These are phyloP conservation scores for Chymomyza costata DNA, from an alignment of 1,140 invertebrate species.

Conservation along the genomic window DNA sequence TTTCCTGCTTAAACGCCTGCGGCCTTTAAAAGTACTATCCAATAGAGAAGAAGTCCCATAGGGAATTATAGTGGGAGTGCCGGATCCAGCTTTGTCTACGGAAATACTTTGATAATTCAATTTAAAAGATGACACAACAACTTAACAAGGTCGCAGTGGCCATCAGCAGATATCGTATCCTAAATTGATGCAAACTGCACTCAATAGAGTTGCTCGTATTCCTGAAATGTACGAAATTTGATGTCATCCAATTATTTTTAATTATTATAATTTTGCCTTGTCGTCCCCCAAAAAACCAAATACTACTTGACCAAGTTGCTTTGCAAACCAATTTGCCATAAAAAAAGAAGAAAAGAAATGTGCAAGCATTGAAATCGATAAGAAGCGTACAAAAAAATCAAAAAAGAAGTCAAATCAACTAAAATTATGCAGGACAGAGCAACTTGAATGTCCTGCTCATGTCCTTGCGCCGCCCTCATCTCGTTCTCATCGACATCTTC, in stretches of 20 bases:
- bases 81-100: constrained; percentile 12
- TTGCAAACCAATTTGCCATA: constrained; percentile 36
- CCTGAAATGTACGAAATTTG: constrained; percentile 14
- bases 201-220: too few relatives aligned
- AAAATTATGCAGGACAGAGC: not conserved
- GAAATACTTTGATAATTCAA: constrained; percentile 61
- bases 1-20: constrained; percentile 36
- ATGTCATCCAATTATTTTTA: constrained; percentile 57
- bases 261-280: constrained; percentile 34
- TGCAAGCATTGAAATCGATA: constrained; percentile 38
- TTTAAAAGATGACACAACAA: constrained; percentile 47
- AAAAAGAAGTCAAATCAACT: not conserved
- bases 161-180: too few relatives aligned
- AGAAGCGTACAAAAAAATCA: constrained; percentile 8
- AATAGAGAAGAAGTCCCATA: not conserved
- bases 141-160: not conserved
- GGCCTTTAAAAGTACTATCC: constrained; percentile 1
- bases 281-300: too few relatives aligned
- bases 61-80: not conserved
- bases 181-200: not conserved
- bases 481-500: too few relatives aligned
- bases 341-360: constrained; percentile 19
- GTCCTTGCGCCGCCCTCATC: too few relatives aligned
- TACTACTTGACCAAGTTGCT: constrained; percentile 5
- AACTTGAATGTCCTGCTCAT: too few relatives aligned